phyloP scores from a whole-genome alignment of 2,113 vertebrate genomes.

The Odocoileus hemionus region DNA sequence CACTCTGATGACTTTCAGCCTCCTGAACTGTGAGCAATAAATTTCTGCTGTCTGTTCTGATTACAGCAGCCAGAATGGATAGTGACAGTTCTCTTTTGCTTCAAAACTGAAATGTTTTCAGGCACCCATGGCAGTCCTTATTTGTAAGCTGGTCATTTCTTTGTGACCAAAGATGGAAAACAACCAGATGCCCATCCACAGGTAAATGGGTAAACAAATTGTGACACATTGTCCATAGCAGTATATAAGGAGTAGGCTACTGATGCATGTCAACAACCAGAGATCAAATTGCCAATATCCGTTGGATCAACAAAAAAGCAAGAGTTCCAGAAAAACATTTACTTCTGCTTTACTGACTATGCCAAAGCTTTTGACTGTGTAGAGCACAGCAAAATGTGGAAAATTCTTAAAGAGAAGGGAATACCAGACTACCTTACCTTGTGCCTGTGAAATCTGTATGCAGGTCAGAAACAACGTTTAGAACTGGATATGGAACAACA shows the following conservation, averaged over 20 bases:
- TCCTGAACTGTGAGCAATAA: background rate
- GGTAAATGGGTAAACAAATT: background rate
- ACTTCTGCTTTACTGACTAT: background rate
- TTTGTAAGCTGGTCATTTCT: background rate
- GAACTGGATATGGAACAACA: background rate
- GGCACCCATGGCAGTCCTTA: background rate
- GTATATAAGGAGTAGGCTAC: background rate
- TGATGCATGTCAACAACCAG: background rate
- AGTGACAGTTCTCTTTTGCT: background rate
- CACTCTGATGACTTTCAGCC: background rate
- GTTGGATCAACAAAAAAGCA: rapidly evolving
- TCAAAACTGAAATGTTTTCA: background rate
- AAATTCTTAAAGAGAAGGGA: background rate
- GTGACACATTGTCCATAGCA: background rate
- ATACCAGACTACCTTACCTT: background rate
- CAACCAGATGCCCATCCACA: background rate
- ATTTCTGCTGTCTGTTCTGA: background rate
- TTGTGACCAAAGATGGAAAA: background rate
- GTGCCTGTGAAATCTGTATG: background rate
- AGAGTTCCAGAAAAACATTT: background rate
- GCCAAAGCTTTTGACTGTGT: background rate
- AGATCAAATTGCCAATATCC: background rate
- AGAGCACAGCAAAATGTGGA: background rate
- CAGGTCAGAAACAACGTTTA: background rate
- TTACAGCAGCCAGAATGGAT: background rate